Conservation (phyloP, 1,140 invertebrate genomes). For the Apis laboriosa region DNA sequence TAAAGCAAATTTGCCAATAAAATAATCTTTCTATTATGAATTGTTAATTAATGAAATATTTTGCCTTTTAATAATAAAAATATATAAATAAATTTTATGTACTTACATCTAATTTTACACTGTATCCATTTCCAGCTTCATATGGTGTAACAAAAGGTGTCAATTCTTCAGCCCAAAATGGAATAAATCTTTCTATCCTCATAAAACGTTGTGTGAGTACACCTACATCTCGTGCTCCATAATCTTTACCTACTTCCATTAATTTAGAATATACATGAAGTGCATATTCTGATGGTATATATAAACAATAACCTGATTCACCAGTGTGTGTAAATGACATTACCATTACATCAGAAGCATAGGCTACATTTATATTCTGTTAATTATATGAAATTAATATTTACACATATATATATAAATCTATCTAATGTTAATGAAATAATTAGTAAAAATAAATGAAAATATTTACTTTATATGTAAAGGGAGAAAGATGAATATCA, state of each 20-base stretch:
- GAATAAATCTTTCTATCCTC: slow-evolving; percentile 84
- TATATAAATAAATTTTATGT: background rate
- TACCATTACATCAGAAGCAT: slow-evolving; percentile 89
- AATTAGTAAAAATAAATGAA: background rate
- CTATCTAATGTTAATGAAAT: background rate
- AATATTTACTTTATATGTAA: slow-evolving; percentile 85
- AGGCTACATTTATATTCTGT: slow-evolving; percentile 87
- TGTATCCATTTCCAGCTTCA: slow-evolving; percentile 88
- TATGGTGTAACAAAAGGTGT: slow-evolving; percentile 88
- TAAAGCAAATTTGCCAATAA: slow-evolving; percentile 88
- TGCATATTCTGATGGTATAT: slow-evolving; percentile 90
- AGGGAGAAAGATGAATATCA: slow-evolving; percentile 86
- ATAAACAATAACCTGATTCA: slow-evolving; percentile 91
- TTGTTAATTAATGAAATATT: slow-evolving; percentile 7
- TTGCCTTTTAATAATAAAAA: background rate
- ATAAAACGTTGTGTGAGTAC: slow-evolving; percentile 89
- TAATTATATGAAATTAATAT: slow-evolving; percentile 30
- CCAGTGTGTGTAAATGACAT: slow-evolving; percentile 92
- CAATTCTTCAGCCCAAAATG: slow-evolving; percentile 87
- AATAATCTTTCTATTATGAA: slow-evolving; percentile 83
- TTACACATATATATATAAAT: background rate
- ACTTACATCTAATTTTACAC: slow-evolving; percentile 85
- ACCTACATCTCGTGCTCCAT: slow-evolving; percentile 88
- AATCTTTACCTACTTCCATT: slow-evolving; percentile 84
- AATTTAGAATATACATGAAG: slow-evolving; percentile 90